phyloP scores from a whole-genome alignment of 2,797 vertebrate genomes.

The Enteromius unitaeniatus region DNA sequence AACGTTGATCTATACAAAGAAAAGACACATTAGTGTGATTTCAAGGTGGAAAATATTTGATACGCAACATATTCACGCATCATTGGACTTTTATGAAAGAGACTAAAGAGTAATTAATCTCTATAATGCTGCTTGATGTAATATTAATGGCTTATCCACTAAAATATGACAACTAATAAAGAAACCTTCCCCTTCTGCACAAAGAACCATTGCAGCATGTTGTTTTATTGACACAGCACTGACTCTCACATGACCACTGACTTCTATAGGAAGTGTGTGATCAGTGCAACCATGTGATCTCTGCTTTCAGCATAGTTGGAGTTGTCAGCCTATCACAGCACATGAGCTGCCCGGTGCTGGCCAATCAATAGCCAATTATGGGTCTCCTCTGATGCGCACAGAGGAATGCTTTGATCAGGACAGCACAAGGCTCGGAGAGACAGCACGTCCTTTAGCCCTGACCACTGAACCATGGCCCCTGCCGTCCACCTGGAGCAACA shows the following conservation, averaged over 20 bases:
- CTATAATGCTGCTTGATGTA: constrained; percentile 32
- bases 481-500: constrained; percentile 73
- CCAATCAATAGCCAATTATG: constrained; percentile 88
- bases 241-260: constrained; percentile 20
- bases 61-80: background rate
- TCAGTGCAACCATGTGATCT: constrained; percentile 61
- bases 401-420: constrained; percentile 83
- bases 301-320: constrained; percentile 55
- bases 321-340: constrained; percentile 64
- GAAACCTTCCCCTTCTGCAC: constrained; percentile 23
- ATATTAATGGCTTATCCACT: constrained; percentile 37
- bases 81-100: constrained; percentile 27
- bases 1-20: constrained; percentile 80
- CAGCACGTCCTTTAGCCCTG: constrained; percentile 70
- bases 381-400: constrained; percentile 81
- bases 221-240: constrained; percentile 22
- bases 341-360: constrained; percentile 70
- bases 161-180: constrained; percentile 39
- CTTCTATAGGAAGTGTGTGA: constrained; percentile 51
- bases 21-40: constrained; percentile 36
- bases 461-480: constrained; percentile 77
- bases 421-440: constrained; percentile 75
- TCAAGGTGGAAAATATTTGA: constrained; percentile 20
- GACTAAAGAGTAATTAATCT: constrained; percentile 48
- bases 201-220: background rate